These are phyloP conservation scores for Chrysemys picta DNA, from an alignment of 2,113 vertebrate species.

Conservation along the genomic window DNA sequence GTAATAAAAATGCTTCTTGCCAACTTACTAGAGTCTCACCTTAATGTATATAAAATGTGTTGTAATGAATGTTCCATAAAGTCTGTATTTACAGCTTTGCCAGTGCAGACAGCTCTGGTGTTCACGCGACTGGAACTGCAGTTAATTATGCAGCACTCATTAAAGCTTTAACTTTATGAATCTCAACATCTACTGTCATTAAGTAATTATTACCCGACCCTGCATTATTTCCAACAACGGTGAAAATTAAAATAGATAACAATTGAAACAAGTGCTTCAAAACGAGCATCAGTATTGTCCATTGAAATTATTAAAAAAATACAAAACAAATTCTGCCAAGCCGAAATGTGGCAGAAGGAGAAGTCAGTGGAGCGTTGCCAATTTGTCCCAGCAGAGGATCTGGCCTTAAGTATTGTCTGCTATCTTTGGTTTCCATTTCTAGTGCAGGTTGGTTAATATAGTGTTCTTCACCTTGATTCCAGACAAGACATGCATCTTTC, in stretches of 20 bases:
- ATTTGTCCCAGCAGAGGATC: not conserved
- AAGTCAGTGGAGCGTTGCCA: not conserved
- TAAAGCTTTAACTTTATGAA: not conserved
- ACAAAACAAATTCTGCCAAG: not conserved
- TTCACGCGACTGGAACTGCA: not conserved
- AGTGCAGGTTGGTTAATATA: not conserved
- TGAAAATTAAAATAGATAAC: not conserved
- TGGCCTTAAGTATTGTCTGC: not conserved
- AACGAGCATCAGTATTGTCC: not conserved
- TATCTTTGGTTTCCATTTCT: not conserved
- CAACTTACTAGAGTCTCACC: not conserved
- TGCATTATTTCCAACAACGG: not conserved
- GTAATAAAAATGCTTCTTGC: not conserved
- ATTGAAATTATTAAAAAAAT: not conserved
- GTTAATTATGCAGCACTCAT: not conserved
- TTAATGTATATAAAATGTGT: not conserved
- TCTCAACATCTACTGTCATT: not conserved
- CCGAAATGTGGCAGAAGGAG: not conserved
- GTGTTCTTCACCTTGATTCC: not conserved
- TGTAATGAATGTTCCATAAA: not conserved
- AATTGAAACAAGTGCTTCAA: too few species aligned
- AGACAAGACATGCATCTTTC: not conserved
- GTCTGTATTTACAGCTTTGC: not conserved
- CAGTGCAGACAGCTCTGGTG: not conserved
- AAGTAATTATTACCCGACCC: not conserved